Conservation (phyloP, 2,113 vertebrate species). For the Strix aluco region DNA sequence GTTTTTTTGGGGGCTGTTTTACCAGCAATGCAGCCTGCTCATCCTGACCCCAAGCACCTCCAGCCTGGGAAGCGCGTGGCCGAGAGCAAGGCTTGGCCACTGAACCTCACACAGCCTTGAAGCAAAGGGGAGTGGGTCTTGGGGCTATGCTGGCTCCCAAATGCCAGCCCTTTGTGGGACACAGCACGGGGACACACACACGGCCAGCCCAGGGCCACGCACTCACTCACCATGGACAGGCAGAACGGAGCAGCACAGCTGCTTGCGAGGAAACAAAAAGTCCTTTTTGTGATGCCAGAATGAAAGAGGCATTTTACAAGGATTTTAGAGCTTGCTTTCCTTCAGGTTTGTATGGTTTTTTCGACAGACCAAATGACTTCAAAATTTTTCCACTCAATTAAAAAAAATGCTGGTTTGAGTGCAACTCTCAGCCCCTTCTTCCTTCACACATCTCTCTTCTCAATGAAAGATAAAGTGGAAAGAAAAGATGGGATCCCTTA, state of each 20-base stretch:
- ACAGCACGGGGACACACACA: background rate
- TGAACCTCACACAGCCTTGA: background rate
- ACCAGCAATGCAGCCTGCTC: background rate
- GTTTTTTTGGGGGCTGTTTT: background rate
- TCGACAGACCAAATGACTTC: background rate
- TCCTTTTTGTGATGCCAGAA: constrained; percentile 24
- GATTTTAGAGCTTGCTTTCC: constrained; percentile 3
- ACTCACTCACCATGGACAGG: accelerated
- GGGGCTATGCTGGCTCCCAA: background rate
- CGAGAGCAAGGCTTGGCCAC: background rate
- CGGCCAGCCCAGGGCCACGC: background rate
- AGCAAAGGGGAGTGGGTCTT: accelerated
- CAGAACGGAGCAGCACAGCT: background rate
- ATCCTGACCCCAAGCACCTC: background rate
- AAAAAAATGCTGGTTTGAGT: background rate
- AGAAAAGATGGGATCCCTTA: background rate
- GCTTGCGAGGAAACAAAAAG: background rate
- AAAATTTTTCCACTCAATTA: constrained; percentile 22
- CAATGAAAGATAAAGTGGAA: background rate
- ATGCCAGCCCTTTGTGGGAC: background rate
- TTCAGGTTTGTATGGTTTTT: background rate
- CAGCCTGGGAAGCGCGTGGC: background rate
- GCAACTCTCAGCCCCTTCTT: background rate
- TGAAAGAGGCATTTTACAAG: constrained; percentile 44
- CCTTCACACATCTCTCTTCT: background rate